Evolutionary conservation across 2,888 invertebrate genomes (phyloP).

Genomic region (Tipula unca): DNA sequence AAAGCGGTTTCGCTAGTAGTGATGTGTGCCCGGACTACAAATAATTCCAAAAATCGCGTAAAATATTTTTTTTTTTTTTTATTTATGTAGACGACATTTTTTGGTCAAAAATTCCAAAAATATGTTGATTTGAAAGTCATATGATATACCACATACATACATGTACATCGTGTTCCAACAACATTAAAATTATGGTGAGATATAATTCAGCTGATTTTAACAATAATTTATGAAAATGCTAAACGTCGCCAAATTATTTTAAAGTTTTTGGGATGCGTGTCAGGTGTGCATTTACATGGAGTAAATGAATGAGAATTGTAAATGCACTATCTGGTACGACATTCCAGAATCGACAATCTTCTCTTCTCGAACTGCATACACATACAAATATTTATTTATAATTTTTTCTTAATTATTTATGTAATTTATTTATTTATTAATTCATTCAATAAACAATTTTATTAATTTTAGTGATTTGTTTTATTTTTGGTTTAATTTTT

Average conservation of each 20-base stretch:
- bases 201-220: neutral
- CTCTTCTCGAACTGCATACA: slow-evolving; percentile 23
- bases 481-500: neutral
- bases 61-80: neutral
- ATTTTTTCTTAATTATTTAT: neutral
- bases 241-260: slow-evolving; percentile 35
- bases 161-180: no score
- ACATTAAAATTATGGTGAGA: no score
- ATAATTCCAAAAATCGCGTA: neutral
- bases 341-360: slow-evolving; percentile 61
- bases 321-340: slow-evolving; percentile 99
- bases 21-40: neutral
- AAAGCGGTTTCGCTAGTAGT: neutral
- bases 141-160: no score
- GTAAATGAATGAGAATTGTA: slow-evolving; percentile 62
- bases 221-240: neutral
- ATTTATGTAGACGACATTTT: neutral
- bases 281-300: slow-evolving; percentile 97
- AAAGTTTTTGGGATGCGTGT: slow-evolving; percentile 76
- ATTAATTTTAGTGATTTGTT: neutral
- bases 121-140: no score
- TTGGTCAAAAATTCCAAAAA: neutral
- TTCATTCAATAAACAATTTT: neutral
- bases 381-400: neutral
- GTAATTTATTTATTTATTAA: neutral